Base-by-base conservation (phyloP, 2,888 invertebrate genomes). In the Noctua janthina region DNA sequence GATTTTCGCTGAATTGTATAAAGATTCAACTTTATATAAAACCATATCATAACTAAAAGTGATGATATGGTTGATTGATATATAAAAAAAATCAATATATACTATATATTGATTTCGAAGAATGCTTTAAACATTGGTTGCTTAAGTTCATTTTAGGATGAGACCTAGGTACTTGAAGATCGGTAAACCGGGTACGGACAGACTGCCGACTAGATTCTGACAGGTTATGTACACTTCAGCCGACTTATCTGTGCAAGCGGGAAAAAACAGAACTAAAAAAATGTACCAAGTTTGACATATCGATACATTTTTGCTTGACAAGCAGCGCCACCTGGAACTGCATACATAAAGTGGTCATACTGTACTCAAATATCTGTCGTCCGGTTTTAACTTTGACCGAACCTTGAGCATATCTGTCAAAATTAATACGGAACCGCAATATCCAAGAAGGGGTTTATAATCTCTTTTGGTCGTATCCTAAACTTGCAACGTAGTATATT, bases 401-500 rank as follows among this genome's bases (percentile, higher is more conserved):
- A 64, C 1, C 17, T 64, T 62, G 29, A 62, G 13, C 15, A 23
- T 43, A n/a, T 20, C 39, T 15, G 6, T 13, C 35, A 56, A 73
- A 51, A 76, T 51, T 6, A 0, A 35, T 59, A 76, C 51, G 67
- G 67, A 68, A 82, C 51, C 13, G 35, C 29, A 15, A 7, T 29
- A 15, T 7, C 2, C 6, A 29, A 43, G 51, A 46, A 79, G 15
- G 17, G 17, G 64, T 13, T 35, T 17, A 64, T 35, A 35, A 64
- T 4, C 20, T 66, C 66, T 66, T 66, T 66, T 15, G 35, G 10
- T 35, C 3, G 39, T 39, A 56, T 59, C n/a, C n/a, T 51, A 64
- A 70, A 64, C 59, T 71, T 67, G 70, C 70, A 83, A 82, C 23
- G 23, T 29, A 2, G 54, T 46, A 43, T 39, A 56, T 64, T 77